Conservation (phyloP, 1,140 invertebrate genomes). For the Pteromalus puparum region DNA sequence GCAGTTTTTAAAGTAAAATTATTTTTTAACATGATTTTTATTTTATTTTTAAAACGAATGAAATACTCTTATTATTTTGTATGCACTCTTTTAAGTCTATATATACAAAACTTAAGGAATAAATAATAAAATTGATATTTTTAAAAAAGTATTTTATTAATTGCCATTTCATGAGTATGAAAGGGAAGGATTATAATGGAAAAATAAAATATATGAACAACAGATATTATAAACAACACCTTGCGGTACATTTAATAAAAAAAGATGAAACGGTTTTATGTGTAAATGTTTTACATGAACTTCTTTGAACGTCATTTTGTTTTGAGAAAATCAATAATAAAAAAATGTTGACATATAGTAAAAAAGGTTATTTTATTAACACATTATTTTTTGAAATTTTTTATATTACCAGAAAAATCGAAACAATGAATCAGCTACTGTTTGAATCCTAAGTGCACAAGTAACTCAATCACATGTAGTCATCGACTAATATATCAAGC, state of each 20-base stretch:
- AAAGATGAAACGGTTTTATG: slow-evolving; percentile 43
- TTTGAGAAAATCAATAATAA: slow-evolving; percentile 8
- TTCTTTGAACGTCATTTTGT: neutral
- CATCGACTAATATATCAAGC: slow-evolving; percentile 25
- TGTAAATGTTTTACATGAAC: slow-evolving; percentile 47
- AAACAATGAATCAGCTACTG: slow-evolving; percentile 29
- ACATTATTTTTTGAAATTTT: slow-evolving; percentile 35
- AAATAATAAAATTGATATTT: slow-evolving; percentile 43
- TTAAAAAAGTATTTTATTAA: slow-evolving; percentile 20
- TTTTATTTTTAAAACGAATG: slow-evolving; percentile 24
- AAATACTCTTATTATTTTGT: slow-evolving; percentile 35
- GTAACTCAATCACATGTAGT: slow-evolving; percentile 13
- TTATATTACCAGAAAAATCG: neutral
- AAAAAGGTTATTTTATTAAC: slow-evolving; percentile 9
- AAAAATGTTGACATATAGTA: slow-evolving; percentile 4
- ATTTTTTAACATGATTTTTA: slow-evolving; percentile 6
- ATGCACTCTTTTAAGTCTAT: slow-evolving; percentile 1
- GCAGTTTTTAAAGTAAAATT: slow-evolving; percentile 11
- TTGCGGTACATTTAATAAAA: slow-evolving; percentile 51
- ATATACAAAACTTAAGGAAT: slow-evolving; percentile 15
- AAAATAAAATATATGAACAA: slow-evolving; percentile 37
- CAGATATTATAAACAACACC: slow-evolving; percentile 39
- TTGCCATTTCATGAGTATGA: neutral
- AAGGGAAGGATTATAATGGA: neutral
- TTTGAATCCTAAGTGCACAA: slow-evolving; percentile 39